These are phyloP conservation scores for Aricia artaxerxes DNA, from an alignment of 2,888 invertebrate genomes.

Conservation along the genomic window DNA sequence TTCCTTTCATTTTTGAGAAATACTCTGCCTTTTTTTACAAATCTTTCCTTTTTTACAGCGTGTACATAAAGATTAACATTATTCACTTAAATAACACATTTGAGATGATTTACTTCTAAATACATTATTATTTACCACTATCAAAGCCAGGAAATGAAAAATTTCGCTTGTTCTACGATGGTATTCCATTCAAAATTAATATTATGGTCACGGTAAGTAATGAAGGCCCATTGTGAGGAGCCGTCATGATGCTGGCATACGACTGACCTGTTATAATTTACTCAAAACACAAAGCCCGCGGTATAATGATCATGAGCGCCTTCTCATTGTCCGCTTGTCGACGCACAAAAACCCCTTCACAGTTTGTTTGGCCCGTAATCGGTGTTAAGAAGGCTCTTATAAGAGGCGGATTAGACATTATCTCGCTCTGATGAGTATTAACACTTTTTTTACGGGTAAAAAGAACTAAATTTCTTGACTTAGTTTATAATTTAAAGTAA, in stretches of 20 bases:
- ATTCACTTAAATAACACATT: no score
- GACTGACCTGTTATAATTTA: slow-evolving; percentile 77
- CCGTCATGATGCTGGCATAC: slow-evolving; percentile 58
- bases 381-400: slow-evolving; percentile 56
- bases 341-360: slow-evolving; percentile 72
- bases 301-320: slow-evolving; percentile 76
- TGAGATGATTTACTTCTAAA: background rate
- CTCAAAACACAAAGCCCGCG: slow-evolving; percentile 79
- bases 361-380: slow-evolving; percentile 74
- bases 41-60: no score
- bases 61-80: no score
- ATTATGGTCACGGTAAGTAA: slow-evolving; percentile 74
- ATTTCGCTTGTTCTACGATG: slow-evolving; percentile 1
- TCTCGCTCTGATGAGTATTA: slow-evolving; percentile 1
- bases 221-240: slow-evolving; percentile 67
- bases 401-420: slow-evolving; percentile 52
- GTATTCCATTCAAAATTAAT: slow-evolving; percentile 39
- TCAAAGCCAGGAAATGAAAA: background rate
- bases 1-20: no score
- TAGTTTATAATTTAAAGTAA: background rate
- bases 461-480: background rate
- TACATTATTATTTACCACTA: background rate
- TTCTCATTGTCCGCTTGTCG: slow-evolving; percentile 76
- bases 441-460: background rate
- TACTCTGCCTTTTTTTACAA: no score